phyloP scores from a whole-genome alignment of 2,113 vertebrate species.

The Cryptomyrus ogoouensis region DNA sequence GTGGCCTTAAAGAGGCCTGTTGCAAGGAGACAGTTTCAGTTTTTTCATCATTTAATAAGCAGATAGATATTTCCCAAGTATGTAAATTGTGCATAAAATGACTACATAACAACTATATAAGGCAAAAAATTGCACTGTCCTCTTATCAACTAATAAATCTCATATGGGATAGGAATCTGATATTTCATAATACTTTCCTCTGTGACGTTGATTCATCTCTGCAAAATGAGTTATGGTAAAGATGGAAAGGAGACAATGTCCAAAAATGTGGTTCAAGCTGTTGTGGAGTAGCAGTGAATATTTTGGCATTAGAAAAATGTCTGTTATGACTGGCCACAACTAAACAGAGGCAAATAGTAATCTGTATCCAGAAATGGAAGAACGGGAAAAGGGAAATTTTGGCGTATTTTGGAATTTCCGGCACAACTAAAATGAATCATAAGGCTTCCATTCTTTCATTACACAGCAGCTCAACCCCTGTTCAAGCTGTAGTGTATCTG shows the following conservation, averaged over 20 bases:
- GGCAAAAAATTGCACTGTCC: not conserved
- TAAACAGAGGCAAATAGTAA: not conserved
- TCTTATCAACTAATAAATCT: not conserved
- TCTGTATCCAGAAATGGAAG: not conserved
- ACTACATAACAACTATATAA: not conserved
- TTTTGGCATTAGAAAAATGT: conserved; percentile 1
- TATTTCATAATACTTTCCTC: not conserved
- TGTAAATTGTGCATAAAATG: not conserved
- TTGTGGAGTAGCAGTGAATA: conserved; percentile 2
- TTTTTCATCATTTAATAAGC: not conserved
- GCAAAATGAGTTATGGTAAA: not conserved
- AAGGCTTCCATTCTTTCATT: not conserved
- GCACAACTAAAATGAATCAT: not conserved
- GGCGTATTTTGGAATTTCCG: not conserved
- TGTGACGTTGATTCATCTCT: not conserved
- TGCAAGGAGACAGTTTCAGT: not conserved
- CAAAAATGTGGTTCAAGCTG: conserved; percentile 1
- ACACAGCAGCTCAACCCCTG: not conserved
- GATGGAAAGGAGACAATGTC: not conserved
- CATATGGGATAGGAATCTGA: not conserved
- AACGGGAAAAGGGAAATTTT: not conserved
- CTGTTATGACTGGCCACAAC: not conserved
- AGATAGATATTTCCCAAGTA: not conserved
- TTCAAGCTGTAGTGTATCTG: not conserved
- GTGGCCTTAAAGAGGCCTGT: no score